These are phyloP conservation scores for Drosophila saltans DNA, from an alignment of 1,140 invertebrate species.

Conservation along the genomic window DNA sequence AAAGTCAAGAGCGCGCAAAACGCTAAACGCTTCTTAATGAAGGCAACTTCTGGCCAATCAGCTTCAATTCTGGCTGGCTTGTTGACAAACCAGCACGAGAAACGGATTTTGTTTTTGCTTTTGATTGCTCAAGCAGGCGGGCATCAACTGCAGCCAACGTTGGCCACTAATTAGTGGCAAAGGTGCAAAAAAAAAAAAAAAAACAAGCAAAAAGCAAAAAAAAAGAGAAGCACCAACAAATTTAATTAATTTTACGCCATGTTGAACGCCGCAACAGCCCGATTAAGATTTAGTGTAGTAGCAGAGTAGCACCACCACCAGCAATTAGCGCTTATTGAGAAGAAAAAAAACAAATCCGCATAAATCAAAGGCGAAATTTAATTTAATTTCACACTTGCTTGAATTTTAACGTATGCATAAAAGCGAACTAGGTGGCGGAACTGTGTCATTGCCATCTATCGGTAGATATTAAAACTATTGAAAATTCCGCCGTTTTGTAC, in stretches of 20 bases:
- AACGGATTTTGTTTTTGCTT: constrained; percentile 36
- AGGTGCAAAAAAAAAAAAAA: constrained; percentile 55
- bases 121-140: constrained; percentile 41
- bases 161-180: constrained; percentile 72
- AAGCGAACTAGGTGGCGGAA: neutral
- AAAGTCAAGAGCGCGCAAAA: constrained; percentile 59
- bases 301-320: neutral
- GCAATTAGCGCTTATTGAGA: constrained; percentile 36
- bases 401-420: neutral
- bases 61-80: constrained; percentile 24
- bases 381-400: constrained; percentile 6
- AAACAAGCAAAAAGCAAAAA: neutral
- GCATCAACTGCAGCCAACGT: constrained; percentile 51
- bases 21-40: constrained; percentile 70
- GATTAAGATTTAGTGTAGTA: neutral
- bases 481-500: neutral
- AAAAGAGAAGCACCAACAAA: constrained; percentile 32
- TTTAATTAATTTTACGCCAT: constrained; percentile 77
- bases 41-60: constrained; percentile 73
- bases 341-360: constrained; percentile 18
- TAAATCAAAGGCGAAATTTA: constrained; percentile 2
- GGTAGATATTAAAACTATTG: neutral
- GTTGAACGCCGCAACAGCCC: constrained; percentile 32
- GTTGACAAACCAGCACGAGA: constrained; percentile 64
- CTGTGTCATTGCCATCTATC: neutral